phyloP scores from a whole-genome alignment of 2,113 vertebrate genomes.

The Epinephelus lanceolatus region DNA sequence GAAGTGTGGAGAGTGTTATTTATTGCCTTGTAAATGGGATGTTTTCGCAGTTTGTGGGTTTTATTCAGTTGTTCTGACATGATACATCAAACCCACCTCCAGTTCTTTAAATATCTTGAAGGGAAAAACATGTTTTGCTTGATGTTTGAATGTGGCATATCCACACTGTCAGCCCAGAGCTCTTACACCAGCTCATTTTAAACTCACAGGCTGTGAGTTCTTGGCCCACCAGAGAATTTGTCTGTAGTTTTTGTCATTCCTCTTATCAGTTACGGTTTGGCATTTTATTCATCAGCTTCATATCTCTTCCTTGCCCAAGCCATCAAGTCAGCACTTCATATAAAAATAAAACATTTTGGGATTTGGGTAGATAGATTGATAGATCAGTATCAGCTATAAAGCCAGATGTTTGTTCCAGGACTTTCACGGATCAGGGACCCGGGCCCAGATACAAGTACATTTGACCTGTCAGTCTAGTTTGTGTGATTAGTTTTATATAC shows the following conservation, averaged over 20 bases:
- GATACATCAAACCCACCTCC: conserved; percentile 16
- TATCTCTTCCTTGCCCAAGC: too few relatives aligned
- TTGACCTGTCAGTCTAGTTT: too few relatives aligned
- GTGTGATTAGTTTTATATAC: too few relatives aligned
- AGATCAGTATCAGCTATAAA: background rate
- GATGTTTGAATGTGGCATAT: background rate
- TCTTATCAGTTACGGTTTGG: too few relatives aligned
- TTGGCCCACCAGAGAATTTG: background rate
- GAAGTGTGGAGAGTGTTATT: conserved; percentile 3
- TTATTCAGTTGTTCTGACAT: background rate
- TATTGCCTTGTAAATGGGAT: conserved; percentile 17
- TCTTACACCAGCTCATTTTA: background rate
- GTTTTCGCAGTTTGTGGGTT: conserved; percentile 21
- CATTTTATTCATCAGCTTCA: too few relatives aligned
- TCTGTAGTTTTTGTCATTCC: too few relatives aligned
- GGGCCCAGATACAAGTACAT: too few relatives aligned
- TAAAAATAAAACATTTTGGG: too few relatives aligned
- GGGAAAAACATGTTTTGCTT: conserved; percentile 7
- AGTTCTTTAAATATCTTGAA: conserved; percentile 20
- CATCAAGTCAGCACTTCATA: too few relatives aligned
- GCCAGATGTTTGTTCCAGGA: background rate
- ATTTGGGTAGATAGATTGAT: too few relatives aligned
- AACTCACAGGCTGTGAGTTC: background rate
- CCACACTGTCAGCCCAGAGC: background rate
- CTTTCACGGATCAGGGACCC: too few relatives aligned